Percentiles rank a stretch among this genome's conserved stretches.
These are phyloP conservation scores for Shinisaurus crocodilurus DNA, from an alignment of 2,113 vertebrate species.

Conservation along the genomic window DNA sequence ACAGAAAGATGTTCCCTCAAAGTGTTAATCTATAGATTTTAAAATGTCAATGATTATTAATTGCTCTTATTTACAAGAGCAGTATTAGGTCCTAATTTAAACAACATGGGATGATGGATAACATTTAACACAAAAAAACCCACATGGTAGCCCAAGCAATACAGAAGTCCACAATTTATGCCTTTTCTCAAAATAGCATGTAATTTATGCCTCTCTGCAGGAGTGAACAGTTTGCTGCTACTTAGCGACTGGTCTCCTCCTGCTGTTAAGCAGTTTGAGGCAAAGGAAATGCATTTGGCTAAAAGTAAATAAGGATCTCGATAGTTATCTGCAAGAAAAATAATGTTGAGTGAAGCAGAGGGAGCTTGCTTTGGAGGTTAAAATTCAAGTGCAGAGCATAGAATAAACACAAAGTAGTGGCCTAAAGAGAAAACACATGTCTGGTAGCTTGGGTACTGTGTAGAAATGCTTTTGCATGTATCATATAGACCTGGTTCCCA, in stretches of 20 bases:
- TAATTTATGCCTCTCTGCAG: conserved; percentile 3
- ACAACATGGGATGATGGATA: not conserved
- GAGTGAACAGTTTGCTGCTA: conserved; percentile 1
- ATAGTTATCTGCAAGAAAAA: conserved; percentile 2
- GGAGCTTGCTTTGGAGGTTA: not conserved
- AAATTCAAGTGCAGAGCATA: not conserved
- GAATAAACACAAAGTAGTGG: not conserved
- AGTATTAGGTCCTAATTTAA: not conserved
- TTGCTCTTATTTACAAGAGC: not conserved
- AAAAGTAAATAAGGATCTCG: conserved; percentile 1
- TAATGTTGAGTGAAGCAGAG: not conserved
- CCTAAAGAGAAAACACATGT: not conserved
- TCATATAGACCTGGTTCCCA: not conserved
- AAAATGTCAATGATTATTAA: not conserved
- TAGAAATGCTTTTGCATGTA: not conserved
- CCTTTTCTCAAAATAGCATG: not conserved
- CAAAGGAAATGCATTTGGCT: not conserved
- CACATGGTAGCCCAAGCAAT: not conserved
- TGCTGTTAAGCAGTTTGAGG: conserved; percentile 2
- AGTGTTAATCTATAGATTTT: not conserved
- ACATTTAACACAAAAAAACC: not conserved
- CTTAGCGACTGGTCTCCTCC: not conserved
- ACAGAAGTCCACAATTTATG: not conserved
- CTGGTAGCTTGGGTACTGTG: not conserved
- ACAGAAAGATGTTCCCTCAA: not conserved